A percentile compares a stretch with the other conserved stretches of the same genome.
phyloP scores from a whole-genome alignment of 2,113 vertebrate genomes.

The Sceloporus tristichus region DNA sequence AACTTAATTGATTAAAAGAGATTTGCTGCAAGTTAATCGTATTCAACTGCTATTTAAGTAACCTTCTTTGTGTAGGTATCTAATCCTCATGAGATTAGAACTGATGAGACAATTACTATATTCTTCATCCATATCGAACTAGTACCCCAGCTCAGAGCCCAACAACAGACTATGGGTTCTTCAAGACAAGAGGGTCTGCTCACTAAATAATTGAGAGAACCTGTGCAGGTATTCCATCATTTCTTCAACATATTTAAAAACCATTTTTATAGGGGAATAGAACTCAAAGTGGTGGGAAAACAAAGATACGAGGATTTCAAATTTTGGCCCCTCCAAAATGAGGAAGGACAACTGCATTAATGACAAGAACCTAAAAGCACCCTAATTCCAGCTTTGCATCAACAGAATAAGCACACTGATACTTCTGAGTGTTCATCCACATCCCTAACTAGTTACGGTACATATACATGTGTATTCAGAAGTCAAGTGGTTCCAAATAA shows the following conservation, averaged over 20 bases:
- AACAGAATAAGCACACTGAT: neutral
- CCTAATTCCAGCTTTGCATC: neutral
- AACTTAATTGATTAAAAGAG: neutral
- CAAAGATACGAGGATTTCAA: neutral
- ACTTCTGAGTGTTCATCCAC: neutral
- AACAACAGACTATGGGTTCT: neutral
- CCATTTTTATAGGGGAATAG: neutral
- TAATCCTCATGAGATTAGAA: slow-evolving; percentile 6
- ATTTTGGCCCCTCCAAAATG: neutral
- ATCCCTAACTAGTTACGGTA: too few species aligned
- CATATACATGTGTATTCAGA: neutral
- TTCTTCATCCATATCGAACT: neutral
- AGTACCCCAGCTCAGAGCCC: neutral
- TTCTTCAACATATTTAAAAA: neutral
- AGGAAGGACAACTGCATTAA: neutral
- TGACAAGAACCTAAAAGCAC: neutral
- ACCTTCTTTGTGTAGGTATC: neutral
- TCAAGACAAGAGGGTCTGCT: neutral
- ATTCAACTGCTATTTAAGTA: slow-evolving; percentile 8
- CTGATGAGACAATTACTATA: neutral
- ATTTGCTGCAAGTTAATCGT: neutral
- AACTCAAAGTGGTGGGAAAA: neutral
- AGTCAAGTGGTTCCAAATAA: neutral
- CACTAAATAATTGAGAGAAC: neutral
- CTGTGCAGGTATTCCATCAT: neutral